Evolutionary conservation across 2,888 invertebrate species (phyloP).

Genomic region (Sericinus montela): DNA sequence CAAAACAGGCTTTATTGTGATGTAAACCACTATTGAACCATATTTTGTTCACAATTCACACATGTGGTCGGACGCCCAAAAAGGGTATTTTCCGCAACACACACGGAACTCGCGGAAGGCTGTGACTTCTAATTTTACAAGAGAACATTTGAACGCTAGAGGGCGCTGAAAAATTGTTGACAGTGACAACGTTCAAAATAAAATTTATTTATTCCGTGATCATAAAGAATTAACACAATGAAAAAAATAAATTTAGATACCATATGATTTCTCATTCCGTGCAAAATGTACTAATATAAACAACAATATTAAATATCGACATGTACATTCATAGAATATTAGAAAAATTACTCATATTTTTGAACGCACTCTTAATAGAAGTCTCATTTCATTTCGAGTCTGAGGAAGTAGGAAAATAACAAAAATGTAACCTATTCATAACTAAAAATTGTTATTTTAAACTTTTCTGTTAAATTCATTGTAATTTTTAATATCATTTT

Average conservation of each 20-base stretch:
- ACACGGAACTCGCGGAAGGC: slow-evolving; percentile 75
- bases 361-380: slow-evolving; percentile 37
- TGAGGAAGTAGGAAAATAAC: slow-evolving; percentile 24
- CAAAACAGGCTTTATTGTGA: slow-evolving; percentile 48
- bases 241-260: no score
- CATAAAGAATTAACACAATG: background rate
- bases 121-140: slow-evolving; percentile 76
- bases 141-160: slow-evolving; percentile 59
- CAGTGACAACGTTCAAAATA: slow-evolving; percentile 45
- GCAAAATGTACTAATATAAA: no score
- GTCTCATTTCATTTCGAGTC: slow-evolving; percentile 42
- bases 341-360: background rate
- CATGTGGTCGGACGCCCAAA: slow-evolving; percentile 85
- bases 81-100: slow-evolving; percentile 82
- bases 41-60: slow-evolving; percentile 78
- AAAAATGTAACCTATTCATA: slow-evolving; percentile 5
- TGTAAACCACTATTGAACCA: slow-evolving; percentile 69
- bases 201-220: slow-evolving; percentile 4
- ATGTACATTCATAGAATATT: background rate
- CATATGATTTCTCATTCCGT: no score
- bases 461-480: background rate
- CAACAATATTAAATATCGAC: no score
- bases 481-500: background rate
- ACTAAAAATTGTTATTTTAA: background rate
- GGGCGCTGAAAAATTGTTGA: slow-evolving; percentile 51